phyloP scores from a whole-genome alignment of 2,797 vertebrate genomes.

The Neosilurus hyrtlii region DNA sequence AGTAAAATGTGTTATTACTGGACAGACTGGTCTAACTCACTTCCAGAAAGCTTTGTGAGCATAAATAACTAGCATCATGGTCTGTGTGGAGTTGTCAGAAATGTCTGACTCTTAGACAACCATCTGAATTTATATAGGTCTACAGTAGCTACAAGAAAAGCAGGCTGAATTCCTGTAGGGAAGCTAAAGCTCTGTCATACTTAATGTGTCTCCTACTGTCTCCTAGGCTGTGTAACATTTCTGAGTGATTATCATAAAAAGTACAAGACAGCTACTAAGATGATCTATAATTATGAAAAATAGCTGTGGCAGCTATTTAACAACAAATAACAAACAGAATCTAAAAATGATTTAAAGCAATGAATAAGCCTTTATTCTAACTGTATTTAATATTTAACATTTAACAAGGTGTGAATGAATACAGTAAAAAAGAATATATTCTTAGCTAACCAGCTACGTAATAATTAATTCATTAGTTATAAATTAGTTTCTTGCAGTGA shows the following conservation, averaged over 20 bases:
- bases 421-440: neutral
- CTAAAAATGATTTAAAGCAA: neutral
- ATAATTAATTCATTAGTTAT: neutral
- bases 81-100: neutral
- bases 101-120: constrained; percentile 12
- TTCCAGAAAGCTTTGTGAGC: neutral
- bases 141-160: neutral
- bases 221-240: neutral
- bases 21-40: neutral
- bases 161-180: neutral
- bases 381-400: neutral
- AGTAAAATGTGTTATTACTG: neutral
- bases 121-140: neutral
- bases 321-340: neutral
- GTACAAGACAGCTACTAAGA: neutral
- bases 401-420: neutral
- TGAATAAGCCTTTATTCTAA: neutral
- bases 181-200: neutral
- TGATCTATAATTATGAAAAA: neutral
- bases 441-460: neutral
- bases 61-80: constrained; percentile 5
- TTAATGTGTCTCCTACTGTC: constrained; percentile 8
- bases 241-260: neutral
- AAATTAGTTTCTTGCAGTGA: neutral
- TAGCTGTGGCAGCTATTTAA: neutral